These are phyloP conservation scores for Amazona guildingii DNA, from an alignment of 2,113 vertebrate species.

Conservation along the genomic window DNA sequence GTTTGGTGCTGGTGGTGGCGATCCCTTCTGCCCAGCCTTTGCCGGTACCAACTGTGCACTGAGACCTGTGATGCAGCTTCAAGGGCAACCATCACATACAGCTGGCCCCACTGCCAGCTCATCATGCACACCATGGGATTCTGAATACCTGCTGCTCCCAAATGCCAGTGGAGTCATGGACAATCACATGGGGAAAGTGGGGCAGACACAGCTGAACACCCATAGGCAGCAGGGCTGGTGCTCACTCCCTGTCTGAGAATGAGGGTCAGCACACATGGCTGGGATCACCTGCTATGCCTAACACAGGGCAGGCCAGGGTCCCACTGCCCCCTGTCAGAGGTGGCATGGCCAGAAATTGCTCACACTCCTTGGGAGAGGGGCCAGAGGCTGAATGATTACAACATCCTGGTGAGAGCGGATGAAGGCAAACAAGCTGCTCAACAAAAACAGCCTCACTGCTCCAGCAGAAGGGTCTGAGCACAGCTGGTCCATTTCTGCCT, in stretches of 20 bases:
- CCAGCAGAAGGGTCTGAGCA: neutral
- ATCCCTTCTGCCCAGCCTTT: neutral
- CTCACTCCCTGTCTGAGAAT: neutral
- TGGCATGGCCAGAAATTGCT: neutral
- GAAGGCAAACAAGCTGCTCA: neutral
- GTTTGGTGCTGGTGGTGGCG: fast-evolving
- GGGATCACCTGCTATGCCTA: neutral
- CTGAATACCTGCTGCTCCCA: neutral
- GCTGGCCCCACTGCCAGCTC: neutral
- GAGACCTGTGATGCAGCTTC: neutral
- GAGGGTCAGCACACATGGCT: neutral
- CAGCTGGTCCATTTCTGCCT: neutral
- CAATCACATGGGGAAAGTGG: neutral
- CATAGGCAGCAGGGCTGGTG: neutral
- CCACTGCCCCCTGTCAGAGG: neutral
- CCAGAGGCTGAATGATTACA: neutral
- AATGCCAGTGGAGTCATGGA: neutral
- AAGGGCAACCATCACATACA: neutral
- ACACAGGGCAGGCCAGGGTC: neutral
- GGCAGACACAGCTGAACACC: neutral
- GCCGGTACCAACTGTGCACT: neutral
- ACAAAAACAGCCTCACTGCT: neutral
- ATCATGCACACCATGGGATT: neutral
- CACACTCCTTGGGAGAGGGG: neutral
- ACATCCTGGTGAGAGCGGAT: neutral